Evolutionary conservation across 2,888 invertebrate species (phyloP), one percentile per base, ranked within the genome.

Genomic region (Anarsia innoxiella): DNA sequence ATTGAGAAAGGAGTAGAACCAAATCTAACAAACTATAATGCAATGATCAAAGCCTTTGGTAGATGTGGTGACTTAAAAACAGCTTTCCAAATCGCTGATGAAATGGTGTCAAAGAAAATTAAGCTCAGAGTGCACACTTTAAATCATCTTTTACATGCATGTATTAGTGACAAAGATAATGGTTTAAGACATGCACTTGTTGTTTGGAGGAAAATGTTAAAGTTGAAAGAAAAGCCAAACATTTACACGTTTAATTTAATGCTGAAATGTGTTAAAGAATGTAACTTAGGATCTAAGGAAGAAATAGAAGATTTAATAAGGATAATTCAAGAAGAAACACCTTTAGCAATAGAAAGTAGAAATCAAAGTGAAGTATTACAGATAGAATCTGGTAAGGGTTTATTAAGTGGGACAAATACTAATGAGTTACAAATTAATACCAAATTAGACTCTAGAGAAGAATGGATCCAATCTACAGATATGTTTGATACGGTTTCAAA

Each of bases 21-120:
- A 2, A 95, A 94, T 63, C 67, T 88, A 1, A 89, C 90, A 4
- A 94, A 92, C 59, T 96, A 94, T 59, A 92, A 96, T 83, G 89
- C 93, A 2, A 93, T 97, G 91, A 93, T 97, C 19, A 96, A 95
- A 84, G 94, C 95, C 1, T 97, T 93, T 79, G 95, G 95, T 0
- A 86, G 92, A 41, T 93, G 93, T 72, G 93, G 93, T 0, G 92
- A 95, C 65, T 64, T 95, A 11, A 60, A 87, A 39, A 90, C 89
- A 23, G 94, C 96, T 1, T 96, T 96, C 70, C 65, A 87, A 59
- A 67, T 97, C 39, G 93, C 92, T 1, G 96, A 97, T 79, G 93
- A 95, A 83, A 94, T 96, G 92, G 59, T 85, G 1, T 79, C 88
- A 28, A 90, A 89, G 40, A 76, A 86, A 35, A 73, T 93, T 10